These are phyloP conservation scores for Fundulus diaphanus DNA, from an alignment of 2,797 vertebrate species.

Conservation along the genomic window DNA sequence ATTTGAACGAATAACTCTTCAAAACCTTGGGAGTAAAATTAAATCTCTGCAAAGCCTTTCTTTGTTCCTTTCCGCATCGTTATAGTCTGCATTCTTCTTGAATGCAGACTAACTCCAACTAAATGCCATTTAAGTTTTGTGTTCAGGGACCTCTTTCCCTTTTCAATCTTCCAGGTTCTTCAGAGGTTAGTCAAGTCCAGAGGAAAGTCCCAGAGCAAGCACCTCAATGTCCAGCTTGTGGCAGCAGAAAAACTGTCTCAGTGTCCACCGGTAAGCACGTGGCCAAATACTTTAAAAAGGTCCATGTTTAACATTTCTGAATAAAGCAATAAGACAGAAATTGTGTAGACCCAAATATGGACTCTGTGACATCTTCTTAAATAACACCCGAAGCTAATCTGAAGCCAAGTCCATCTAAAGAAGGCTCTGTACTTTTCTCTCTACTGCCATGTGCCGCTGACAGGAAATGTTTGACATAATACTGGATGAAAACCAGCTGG, in stretches of 20 bases:
- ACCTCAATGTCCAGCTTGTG: conserved; percentile 97
- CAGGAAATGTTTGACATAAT: conserved; percentile 99
- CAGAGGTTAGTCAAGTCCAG: conserved; percentile 97
- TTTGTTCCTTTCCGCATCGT: background rate
- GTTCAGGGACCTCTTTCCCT: background rate
- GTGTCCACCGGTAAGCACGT: conserved; percentile 91
- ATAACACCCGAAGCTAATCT: background rate
- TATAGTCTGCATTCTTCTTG: background rate
- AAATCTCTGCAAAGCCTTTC: background rate
- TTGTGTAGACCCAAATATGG: background rate
- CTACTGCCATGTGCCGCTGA: conserved; percentile 30
- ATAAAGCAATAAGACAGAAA: background rate
- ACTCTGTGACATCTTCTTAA: background rate
- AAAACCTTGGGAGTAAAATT: background rate
- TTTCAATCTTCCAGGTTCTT: conserved; percentile 83
- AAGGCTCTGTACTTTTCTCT: background rate
- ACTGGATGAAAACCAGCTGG: conserved; percentile 96
- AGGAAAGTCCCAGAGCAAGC: conserved; percentile 98
- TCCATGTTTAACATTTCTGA: background rate
- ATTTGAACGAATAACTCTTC: background rate
- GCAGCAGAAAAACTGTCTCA: conserved; percentile 98
- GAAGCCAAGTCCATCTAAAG: background rate
- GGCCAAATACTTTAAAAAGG: background rate
- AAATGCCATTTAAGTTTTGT: too few relatives aligned
- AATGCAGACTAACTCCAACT: background rate